Base-by-base conservation (phyloP, 1,140 invertebrate species). In the Probaryconus sp. region DNA sequence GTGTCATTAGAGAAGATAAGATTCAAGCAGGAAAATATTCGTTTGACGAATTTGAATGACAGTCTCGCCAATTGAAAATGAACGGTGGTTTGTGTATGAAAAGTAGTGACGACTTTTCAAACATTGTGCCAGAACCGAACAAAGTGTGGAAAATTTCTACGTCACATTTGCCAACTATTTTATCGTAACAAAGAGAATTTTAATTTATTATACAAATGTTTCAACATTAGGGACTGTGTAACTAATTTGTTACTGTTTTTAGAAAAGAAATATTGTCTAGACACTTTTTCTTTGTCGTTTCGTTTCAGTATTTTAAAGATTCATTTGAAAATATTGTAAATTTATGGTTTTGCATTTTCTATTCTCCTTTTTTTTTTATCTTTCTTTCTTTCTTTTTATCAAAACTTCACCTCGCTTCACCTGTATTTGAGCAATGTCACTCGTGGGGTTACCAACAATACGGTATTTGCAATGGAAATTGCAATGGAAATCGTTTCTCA, bases 391-490 rank as follows among this genome's bases (percentile, higher is more conserved):
- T 53, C 48, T 55, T 73, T 64, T 53, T 37, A 40, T 43, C 21
- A n/a, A 43, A 35, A 56, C 38, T 47, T 63, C 69, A 72, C 69
- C 60, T 72, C 38, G 60, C 60, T 38, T 60, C 61, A 73, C 69
- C 61, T 73, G 40, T 20, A 20, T 21, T 43, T 18, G 10, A 18
- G 20, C 53, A 61, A 74, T 80, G 80, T 80, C 77, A 81, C 42
- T 45, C 53, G 53, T 38, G 50, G 75, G 80, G 76, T 82, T 82
- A 78, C 78, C 67, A 55, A 79, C 76, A 82, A 82, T 81, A 40
- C 38, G 35, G 42, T 38, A 80, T 83, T 81, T 81, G 61, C 79
- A 81, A 76, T 81, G 75, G 70, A 80, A 81, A 82, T 72, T 14
- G 20, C 47, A 60, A n/a, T n/a, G n/a, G n/a, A n/a, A n/a, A n/a